Percentiles rank a stretch among this genome's conserved stretches.
phyloP scores from a whole-genome alignment of 2,113 vertebrate species.

The Propithecus coquereli region DNA sequence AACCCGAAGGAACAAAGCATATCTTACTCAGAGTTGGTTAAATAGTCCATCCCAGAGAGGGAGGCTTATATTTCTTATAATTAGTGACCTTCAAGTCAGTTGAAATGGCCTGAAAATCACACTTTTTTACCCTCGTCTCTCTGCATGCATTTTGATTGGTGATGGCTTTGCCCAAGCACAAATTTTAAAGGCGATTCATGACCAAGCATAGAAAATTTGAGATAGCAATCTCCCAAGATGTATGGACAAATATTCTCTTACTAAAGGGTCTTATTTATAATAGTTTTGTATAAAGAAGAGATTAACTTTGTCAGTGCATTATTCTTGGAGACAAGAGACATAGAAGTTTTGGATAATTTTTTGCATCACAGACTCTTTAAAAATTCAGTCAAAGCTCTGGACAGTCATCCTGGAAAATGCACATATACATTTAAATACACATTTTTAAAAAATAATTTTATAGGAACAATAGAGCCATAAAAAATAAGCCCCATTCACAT shows the following conservation, averaged over 20 bases:
- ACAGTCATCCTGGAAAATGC: background rate
- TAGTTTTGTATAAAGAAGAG: background rate
- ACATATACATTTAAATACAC: background rate
- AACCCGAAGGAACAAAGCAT: background rate
- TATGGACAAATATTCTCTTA: background rate
- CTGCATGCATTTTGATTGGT: background rate
- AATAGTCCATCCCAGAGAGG: background rate
- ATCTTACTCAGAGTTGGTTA: background rate
- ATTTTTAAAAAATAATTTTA: background rate
- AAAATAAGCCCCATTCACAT: background rate
- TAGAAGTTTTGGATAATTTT: background rate
- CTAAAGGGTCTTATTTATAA: background rate
- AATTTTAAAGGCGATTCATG: conserved; percentile 11
- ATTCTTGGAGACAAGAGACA: background rate
- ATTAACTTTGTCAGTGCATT: background rate
- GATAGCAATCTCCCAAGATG: background rate
- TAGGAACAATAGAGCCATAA: background rate
- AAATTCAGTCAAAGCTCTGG: background rate
- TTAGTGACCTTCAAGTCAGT: background rate
- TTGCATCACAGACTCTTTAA: background rate
- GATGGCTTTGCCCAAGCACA: background rate
- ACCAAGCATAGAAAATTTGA: background rate
- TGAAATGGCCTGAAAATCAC: background rate
- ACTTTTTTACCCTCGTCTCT: background rate
- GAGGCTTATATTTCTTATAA: background rate